A percentile compares a stretch with the other conserved stretches of the same genome.
These are phyloP conservation scores for Sarcophaga bullata DNA, from an alignment of 1,140 invertebrate genomes.

Conservation along the genomic window DNA sequence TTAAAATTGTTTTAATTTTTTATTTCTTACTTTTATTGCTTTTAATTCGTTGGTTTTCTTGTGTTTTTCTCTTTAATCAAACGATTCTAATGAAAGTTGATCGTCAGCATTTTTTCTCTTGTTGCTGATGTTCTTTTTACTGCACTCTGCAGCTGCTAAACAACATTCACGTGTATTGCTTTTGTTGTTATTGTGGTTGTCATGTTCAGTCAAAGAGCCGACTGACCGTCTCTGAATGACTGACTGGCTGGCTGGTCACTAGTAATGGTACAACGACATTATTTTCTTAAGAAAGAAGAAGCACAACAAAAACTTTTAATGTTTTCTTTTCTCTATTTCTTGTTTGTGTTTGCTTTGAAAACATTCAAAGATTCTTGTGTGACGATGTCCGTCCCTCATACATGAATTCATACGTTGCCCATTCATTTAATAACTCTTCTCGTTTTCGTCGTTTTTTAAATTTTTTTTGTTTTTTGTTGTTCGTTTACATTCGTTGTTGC, in stretches of 20 bases:
- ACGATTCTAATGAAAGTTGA: conserved; percentile 6
- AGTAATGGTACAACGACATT: too few relatives aligned
- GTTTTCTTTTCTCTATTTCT: not conserved
- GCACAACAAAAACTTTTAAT: not conserved
- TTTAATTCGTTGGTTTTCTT: too few relatives aligned
- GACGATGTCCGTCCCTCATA: not conserved
- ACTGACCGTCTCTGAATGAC: not conserved
- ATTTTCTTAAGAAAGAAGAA: not conserved
- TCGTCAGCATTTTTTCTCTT: not conserved
- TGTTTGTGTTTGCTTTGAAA: not conserved
- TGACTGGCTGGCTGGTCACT: too few relatives aligned
- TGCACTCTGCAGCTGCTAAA: not conserved
- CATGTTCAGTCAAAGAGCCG: not conserved
- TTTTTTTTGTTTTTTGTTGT: not conserved
- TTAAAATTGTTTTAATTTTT: conserved; percentile 9
- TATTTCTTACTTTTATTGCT: not conserved
- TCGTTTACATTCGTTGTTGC: not conserved
- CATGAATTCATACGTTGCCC: too few relatives aligned
- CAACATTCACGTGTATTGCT: not conserved
- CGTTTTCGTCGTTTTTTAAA: not conserved
- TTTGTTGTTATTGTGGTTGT: not conserved
- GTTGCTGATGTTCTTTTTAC: not conserved
- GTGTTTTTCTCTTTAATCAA: not conserved
- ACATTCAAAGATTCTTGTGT: not conserved
- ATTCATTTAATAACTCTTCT: too few relatives aligned